These are phyloP conservation scores for Globia sparganii DNA, from an alignment of 2,888 invertebrate species.

Conservation along the genomic window DNA sequence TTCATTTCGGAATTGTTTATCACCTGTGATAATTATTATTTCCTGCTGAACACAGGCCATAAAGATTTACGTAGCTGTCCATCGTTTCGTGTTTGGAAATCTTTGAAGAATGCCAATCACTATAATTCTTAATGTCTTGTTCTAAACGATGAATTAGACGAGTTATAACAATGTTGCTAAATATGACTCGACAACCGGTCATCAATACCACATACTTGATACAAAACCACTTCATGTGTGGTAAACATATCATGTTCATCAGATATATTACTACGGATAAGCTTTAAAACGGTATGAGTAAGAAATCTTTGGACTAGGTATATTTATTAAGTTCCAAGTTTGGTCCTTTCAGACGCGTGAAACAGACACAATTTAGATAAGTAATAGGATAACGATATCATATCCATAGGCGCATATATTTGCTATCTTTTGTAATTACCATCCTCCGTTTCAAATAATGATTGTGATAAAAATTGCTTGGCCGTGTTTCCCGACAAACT, in stretches of 20 bases:
- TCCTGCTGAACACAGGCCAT: background rate
- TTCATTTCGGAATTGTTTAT: constrained; percentile 13
- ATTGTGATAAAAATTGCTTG: constrained; percentile 4
- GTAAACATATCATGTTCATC: constrained; percentile 28
- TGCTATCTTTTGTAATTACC: background rate
- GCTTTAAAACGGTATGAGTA: background rate
- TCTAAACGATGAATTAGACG: background rate
- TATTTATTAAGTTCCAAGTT: constrained; percentile 6
- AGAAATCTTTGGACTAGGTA: background rate
- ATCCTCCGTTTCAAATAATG: constrained; percentile 1
- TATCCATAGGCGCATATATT: constrained; percentile 1
- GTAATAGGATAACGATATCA: constrained; percentile 23
- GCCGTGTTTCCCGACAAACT: background rate
- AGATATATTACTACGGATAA: constrained; percentile 13
- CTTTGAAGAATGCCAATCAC: background rate
- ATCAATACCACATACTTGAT: constrained; percentile 37
- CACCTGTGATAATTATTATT: constrained; percentile 20
- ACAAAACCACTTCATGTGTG: constrained; percentile 37
- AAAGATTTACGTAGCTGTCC: background rate
- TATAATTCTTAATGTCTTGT: background rate
- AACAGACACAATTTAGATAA: background rate
- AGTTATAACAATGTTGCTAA: constrained; percentile 18
- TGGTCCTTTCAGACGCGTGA: constrained; percentile 3
- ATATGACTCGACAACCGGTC: constrained; percentile 12
- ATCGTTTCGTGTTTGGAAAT: background rate